Evolutionary conservation across 2,888 invertebrate species (phyloP).

Genomic region (Thecocarcelia acutangulata): DNA sequence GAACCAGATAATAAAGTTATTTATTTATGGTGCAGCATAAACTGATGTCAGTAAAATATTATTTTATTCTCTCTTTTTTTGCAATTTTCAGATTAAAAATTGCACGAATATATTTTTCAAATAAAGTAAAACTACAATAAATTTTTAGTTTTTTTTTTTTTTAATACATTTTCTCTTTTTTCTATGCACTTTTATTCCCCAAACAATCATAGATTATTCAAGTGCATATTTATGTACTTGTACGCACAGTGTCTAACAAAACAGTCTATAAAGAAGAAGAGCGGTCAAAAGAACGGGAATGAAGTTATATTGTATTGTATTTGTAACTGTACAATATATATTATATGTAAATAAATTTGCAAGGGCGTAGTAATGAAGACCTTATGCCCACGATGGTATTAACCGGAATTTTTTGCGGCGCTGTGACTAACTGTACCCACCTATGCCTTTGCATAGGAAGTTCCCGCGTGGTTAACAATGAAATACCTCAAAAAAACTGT

Average conservation of each 20-base stretch:
- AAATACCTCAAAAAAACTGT: too few relatives aligned
- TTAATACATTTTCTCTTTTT: background rate
- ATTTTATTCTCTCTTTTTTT: conserved; percentile 10
- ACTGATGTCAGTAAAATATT: conserved; percentile 27
- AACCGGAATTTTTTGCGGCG: too few relatives aligned
- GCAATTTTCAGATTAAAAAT: conserved; percentile 25
- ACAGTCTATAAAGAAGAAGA: too few relatives aligned
- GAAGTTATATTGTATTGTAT: too few relatives aligned
- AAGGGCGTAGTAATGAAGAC: too few relatives aligned
- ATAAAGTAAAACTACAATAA: conserved; percentile 49
- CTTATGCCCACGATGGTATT: too few relatives aligned
- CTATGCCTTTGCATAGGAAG: too few relatives aligned
- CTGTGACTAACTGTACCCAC: too few relatives aligned
- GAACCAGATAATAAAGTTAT: conserved; percentile 40
- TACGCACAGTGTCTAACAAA: background rate
- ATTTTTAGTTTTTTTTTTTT: conserved; percentile 26
- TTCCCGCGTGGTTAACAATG: too few relatives aligned
- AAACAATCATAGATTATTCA: conserved; percentile 54
- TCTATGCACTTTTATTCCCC: conserved; percentile 23
- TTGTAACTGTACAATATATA: too few relatives aligned
- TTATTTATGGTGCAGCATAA: conserved; percentile 47
- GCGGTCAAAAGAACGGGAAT: too few relatives aligned
- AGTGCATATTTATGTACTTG: conserved; percentile 39
- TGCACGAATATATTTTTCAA: conserved; percentile 18
- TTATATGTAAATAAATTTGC: too few relatives aligned